Evolutionary conservation across 2,888 invertebrate species (phyloP), one percentile per base, ranked within the genome.

Genomic region (Nipponacmea schrenckii): DNA sequence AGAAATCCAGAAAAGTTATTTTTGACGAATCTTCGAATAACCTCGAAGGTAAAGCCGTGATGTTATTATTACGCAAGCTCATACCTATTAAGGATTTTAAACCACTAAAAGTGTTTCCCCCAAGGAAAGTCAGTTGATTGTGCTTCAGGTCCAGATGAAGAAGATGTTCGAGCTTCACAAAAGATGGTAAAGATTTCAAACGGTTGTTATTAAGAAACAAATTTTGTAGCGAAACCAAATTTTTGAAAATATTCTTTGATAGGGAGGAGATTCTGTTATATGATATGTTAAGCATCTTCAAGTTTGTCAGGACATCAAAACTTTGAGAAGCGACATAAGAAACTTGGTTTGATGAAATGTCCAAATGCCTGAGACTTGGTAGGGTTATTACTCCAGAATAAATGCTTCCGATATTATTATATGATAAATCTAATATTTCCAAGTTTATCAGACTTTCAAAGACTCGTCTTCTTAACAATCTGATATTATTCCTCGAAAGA

Each of bases 111-210:
- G 77, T 71, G 26, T 78, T 70, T 48, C 76, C 77, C 27, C 77
- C 74, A 24, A 81, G 56, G 67, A 68, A 71, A 20, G 65, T 67
- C 15, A 79, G 73, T 20, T 44, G 24, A 67, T 83, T 83, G 31
- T 79, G 65, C 0, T 79, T 77, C 39, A 83, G 62, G 64, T 83
- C 77, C 17, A 83, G 68, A 48, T 44, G 63, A 50, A 71, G 73
- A 39, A 83, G 62, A 14, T 72, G 71, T 1, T 65, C 70, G 63
- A 79, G 79, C 26, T 79, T 69, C 44, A 75, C 67, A 20, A 83
- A 80, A 15, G 79, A 72, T 26, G 76, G 73, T 50, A 83, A 62
- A 17, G 71, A 50, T 5, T 10, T 64, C 10, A 83, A 66, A 7
- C 68, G 64, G 71, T 83, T 83, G 12, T 70, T 66, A 17, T 76